phyloP scores from a whole-genome alignment of 2,888 invertebrate genomes.

The Tipula unca region DNA sequence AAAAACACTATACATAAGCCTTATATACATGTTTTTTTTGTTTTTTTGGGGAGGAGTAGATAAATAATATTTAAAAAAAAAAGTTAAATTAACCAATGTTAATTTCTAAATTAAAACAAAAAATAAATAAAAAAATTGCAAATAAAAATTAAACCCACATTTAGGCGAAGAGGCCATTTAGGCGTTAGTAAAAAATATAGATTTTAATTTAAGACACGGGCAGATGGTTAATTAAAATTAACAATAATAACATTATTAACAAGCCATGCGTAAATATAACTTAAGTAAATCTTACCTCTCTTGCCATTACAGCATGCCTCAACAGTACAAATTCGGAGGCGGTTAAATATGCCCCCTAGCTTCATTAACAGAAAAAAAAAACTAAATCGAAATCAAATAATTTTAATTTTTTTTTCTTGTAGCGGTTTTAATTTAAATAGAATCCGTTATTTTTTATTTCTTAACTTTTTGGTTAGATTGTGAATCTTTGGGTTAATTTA shows the following conservation, averaged over 20 bases:
- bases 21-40: neutral
- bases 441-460: neutral
- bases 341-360: slow-evolving; percentile 38
- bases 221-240: neutral
- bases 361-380: slow-evolving; percentile 31
- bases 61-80: slow-evolving; percentile 9
- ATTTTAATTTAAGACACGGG: neutral
- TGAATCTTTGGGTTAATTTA: neutral
- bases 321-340: slow-evolving; percentile 42
- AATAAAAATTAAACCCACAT: neutral
- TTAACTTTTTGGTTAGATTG: neutral
- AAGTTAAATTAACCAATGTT: neutral
- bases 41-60: slow-evolving; percentile 17
- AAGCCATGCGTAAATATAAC: neutral
- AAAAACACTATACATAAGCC: neutral
- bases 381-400: neutral
- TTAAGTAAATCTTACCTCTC: slow-evolving; percentile 38
- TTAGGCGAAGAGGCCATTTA: neutral
- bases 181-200: neutral
- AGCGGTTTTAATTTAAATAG: neutral
- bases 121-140: neutral
- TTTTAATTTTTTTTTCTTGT: neutral
- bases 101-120: neutral
- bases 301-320: slow-evolving; percentile 46
- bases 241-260: neutral